phyloP scores from a whole-genome alignment of 2,888 invertebrate species.

The Coremacera marginata region DNA sequence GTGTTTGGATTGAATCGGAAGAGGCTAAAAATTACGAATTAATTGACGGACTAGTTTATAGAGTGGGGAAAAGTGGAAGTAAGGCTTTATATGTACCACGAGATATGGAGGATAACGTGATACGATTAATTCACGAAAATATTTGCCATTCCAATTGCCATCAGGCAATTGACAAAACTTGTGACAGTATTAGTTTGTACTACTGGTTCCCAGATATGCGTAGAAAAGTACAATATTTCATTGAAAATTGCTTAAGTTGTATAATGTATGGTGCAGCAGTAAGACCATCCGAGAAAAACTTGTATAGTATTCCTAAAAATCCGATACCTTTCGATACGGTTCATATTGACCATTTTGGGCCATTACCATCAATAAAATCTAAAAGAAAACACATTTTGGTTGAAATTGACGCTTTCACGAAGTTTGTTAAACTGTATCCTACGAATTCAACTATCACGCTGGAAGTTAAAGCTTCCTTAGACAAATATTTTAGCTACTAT shows the following conservation, averaged over 20 bases:
- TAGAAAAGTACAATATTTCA: too few species aligned
- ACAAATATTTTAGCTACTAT: conserved; percentile 43
- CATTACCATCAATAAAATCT: conserved; percentile 19
- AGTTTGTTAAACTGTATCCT: conserved; percentile 22
- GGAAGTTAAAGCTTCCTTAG: conserved; percentile 29
- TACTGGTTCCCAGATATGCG: too few species aligned
- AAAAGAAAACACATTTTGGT: conserved; percentile 23
- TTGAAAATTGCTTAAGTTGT: too few species aligned
- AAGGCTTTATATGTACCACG: too few species aligned
- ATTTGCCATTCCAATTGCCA: too few species aligned
- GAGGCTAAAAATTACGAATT: conserved; percentile 27
- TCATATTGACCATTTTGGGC: conserved; percentile 32
- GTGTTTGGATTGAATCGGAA: conserved; percentile 29
- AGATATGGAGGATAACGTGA: conserved; percentile 42
- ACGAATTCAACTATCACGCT: conserved; percentile 27
- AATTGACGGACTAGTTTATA: conserved; percentile 37
- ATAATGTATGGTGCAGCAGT: too few species aligned
- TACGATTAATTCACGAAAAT: conserved; percentile 39
- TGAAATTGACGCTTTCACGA: conserved; percentile 8
- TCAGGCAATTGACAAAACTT: conserved; percentile 32
- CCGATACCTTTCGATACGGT: too few species aligned
- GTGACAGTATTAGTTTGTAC: too few species aligned
- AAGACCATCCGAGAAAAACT: too few species aligned
- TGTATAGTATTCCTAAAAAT: too few species aligned
- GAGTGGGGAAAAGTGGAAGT: too few species aligned